Conservation (phyloP, 2,797 vertebrate genomes). For the Babyrousa celebensis region DNA sequence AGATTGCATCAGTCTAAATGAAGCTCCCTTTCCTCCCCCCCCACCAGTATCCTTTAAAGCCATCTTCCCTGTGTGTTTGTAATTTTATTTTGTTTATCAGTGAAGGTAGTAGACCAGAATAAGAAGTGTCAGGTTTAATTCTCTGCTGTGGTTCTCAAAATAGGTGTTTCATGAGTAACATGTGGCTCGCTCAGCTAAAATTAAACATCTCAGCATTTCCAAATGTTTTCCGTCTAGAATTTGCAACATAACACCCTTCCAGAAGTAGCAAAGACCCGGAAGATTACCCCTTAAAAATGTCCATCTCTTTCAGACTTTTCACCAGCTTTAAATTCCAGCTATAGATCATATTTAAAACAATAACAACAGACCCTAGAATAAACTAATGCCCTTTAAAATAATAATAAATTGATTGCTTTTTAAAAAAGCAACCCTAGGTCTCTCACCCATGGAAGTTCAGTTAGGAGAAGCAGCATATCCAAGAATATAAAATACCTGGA, state of each 20-base stretch:
- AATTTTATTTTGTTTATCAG: constrained; percentile 83
- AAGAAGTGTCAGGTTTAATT: constrained; percentile 82
- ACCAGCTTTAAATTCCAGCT: not conserved
- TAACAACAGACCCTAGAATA: not conserved
- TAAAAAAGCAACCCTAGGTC: not conserved
- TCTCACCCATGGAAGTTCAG: not conserved
- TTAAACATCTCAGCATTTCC: constrained; percentile 81
- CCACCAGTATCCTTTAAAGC: constrained; percentile 49
- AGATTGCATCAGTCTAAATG: constrained; percentile 27
- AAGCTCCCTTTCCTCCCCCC: not conserved
- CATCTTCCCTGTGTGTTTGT: constrained; percentile 69
- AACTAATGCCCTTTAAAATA: not conserved
- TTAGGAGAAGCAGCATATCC: not conserved
- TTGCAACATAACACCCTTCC: constrained; percentile 52
- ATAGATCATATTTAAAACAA: constrained; percentile 15
- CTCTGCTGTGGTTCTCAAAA: constrained; percentile 78
- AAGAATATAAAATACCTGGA: not conserved
- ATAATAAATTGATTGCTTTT: not conserved
- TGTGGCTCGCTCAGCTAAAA: constrained; percentile 80
- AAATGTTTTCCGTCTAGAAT: constrained; percentile 77
- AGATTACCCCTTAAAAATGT: constrained; percentile 10
- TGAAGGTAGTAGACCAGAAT: constrained; percentile 81
- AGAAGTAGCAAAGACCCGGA: constrained; percentile 38
- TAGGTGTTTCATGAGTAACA: constrained; percentile 81
- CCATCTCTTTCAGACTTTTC: constrained; percentile 44